These are phyloP conservation scores for Bombylius major DNA, from an alignment of 2,888 invertebrate species.

Conservation along the genomic window DNA sequence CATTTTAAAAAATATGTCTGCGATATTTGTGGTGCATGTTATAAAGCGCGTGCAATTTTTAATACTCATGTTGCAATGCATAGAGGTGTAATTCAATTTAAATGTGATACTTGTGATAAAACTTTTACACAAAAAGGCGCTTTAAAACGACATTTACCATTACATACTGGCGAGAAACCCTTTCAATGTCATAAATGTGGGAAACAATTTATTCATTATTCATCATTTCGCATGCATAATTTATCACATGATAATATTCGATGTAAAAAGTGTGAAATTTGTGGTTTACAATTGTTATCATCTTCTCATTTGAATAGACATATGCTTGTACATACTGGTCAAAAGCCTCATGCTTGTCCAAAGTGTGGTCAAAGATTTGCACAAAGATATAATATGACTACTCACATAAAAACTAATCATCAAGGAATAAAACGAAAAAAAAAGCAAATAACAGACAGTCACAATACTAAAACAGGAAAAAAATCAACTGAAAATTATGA, in stretches of 20 bases:
- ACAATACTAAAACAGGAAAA: too few species aligned
- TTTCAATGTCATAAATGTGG: conserved; percentile 37
- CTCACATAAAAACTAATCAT: conserved; percentile 1
- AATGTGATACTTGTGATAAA: conserved; percentile 40
- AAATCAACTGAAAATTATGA: too few species aligned
- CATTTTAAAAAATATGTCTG: conserved; percentile 16
- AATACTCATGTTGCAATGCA: conserved; percentile 41
- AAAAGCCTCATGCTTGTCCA: conserved; percentile 14
- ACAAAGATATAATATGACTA: conserved; percentile 13
- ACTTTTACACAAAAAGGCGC: conserved; percentile 43
- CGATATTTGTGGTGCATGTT: conserved; percentile 41
- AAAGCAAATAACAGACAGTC: too few species aligned
- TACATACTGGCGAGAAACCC: conserved; percentile 39
- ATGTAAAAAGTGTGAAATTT: conserved; percentile 18
- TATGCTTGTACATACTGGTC: conserved; percentile 32
- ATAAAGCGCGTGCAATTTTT: conserved; percentile 39
- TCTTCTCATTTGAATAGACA: conserved; percentile 36
- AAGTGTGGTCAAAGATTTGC: conserved; percentile 15
- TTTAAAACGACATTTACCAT: conserved; percentile 39
- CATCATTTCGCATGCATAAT: conserved; percentile 36
- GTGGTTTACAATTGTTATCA: conserved; percentile 29
- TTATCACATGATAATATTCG: conserved; percentile 25
- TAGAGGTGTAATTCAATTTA: conserved; percentile 38
- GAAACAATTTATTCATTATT: conserved; percentile 36
- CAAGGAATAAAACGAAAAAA: not conserved